Percentiles rank a stretch among this genome's conserved stretches.
These are phyloP conservation scores for Coturnix japonica DNA, from an alignment of 2,113 vertebrate genomes.

Conservation along the genomic window DNA sequence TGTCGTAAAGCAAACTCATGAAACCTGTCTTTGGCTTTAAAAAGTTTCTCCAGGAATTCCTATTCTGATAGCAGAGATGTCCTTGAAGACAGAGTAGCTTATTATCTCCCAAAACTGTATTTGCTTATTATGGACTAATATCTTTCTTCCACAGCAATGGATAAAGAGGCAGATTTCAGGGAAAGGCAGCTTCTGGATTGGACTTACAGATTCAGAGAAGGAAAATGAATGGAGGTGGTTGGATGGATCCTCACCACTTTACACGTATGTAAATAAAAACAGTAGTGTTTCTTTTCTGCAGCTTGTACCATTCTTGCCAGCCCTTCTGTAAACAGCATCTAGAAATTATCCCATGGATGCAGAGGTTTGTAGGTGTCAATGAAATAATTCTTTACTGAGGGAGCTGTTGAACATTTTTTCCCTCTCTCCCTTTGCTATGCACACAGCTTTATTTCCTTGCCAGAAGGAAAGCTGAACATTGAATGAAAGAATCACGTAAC, in stretches of 20 bases:
- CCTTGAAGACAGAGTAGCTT: background rate
- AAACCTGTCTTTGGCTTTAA: background rate
- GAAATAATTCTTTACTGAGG: background rate
- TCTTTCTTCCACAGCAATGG: constrained; percentile 85
- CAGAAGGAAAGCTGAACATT: constrained; percentile 30
- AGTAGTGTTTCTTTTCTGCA: background rate
- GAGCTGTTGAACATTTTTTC: background rate
- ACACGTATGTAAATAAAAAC: constrained; percentile 82
- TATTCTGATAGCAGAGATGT: background rate
- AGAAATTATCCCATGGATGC: background rate
- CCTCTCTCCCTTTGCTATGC: background rate
- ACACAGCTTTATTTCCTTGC: constrained; percentile 28
- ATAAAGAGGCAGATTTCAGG: constrained; percentile 83
- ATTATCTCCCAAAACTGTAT: background rate
- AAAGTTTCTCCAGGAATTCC: background rate
- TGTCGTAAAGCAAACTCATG: background rate
- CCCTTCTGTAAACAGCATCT: background rate
- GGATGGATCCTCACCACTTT: constrained; percentile 85
- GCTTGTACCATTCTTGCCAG: background rate
- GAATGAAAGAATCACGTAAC: constrained; percentile 40
- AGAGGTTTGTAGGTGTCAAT: background rate
- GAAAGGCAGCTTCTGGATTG: constrained; percentile 93
- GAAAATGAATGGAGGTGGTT: constrained; percentile 92
- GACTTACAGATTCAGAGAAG: constrained; percentile 85
- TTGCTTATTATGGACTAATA: background rate